Base-by-base conservation (phyloP, 2,888 invertebrate genomes). In the Melolontha melolontha region DNA sequence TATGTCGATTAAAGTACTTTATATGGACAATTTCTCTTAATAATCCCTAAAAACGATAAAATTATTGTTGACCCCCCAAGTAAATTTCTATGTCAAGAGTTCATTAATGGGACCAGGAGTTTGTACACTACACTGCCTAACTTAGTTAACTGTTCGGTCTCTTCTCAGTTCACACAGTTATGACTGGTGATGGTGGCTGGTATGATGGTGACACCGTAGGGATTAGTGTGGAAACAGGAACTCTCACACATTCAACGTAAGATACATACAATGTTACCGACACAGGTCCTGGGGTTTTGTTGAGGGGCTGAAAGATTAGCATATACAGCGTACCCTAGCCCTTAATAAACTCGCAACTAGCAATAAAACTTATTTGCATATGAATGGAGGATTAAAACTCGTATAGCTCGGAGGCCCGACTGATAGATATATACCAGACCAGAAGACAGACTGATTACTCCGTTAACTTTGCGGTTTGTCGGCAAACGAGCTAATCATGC, bases 301-400 rank as follows among this genome's bases (percentile, higher is more conserved):
- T 66, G 70, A 70, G 73, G 75, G 75, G 72, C 67, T 57, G 75
- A 77, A 77, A 77, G 78, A 79, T 79, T 79, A 79, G 78, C 79
- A 79, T 79, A 79, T 76, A 79, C 76, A 79, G 75, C 75, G 76
- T 73, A 64, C 66, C 51, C 59, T 10, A 11, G 67, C 63, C 68
- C 73, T 77, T 81, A 81, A 81, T 81, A 81, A 81, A 81, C 80
- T 80, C 79, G 76, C 77, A 81, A 80, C 80, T 80, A 79, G 80
- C 81, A 81, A 82, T 82, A 80, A 82, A 81, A 81, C 78, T 79
- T 77, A 82, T 82, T 82, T 82, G 81, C 82, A 82, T 82, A 79
- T 80, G 81, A 82, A 82, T 82, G 73, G 82, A 76, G 80, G 80
- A 81, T 82, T 82, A 82, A 81, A 81, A 81, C 79, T 72, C 73